Evolutionary conservation across 2,888 invertebrate genomes (phyloP), one percentile per base, ranked within the genome.

Genomic region (Lordiphosa fenestrarum): DNA sequence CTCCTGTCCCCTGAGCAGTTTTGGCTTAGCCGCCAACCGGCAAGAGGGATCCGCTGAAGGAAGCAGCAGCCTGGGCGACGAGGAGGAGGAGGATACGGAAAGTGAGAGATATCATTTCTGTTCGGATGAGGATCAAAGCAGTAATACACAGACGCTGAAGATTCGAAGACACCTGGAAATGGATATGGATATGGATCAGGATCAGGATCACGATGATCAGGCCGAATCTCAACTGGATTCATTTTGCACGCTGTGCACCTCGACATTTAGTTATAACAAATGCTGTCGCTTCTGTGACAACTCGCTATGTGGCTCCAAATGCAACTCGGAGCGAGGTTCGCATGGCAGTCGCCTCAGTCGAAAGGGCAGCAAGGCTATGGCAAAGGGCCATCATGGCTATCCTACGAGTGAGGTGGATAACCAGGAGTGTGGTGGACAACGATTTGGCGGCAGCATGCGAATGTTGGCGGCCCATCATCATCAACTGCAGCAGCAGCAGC

Each of bases 191-290:
- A 52, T 30, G 5, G 50, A 38, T 33, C 15, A 33, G 7, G 44
- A 44, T 44, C 15, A 15, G 1, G 15, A 15, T 15, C 6, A 76
- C 35, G 73, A 73, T 3, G 59, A 74, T 23, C 81, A 69, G 3
- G 73, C 72, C 15, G 85, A 86, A 33, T 75, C 76, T 10, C 80
- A 84, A 36, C 70, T 88, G 47, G 89, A 88, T 66, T 89, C 89
- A 4, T 89, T 89, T 62, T 90, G 89, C 55, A 89, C 89, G 1
- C 67, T 89, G 4, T 90, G 89, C 70, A 90, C 89, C 5, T 90
- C 89, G 6, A 87, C 89, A n/a, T 90, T 90, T 63, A 89, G 89
- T 67, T 90, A 88, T 58, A 89, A 88, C 41, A 87, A 88, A 53
- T 89, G 88, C 60, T 88, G 88, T 21, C 86, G 87, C 40, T 86